Percentiles rank a stretch among this genome's conserved stretches.
These are phyloP conservation scores for Pterostichus madidus DNA, from an alignment of 2,888 invertebrate genomes.

Conservation along the genomic window DNA sequence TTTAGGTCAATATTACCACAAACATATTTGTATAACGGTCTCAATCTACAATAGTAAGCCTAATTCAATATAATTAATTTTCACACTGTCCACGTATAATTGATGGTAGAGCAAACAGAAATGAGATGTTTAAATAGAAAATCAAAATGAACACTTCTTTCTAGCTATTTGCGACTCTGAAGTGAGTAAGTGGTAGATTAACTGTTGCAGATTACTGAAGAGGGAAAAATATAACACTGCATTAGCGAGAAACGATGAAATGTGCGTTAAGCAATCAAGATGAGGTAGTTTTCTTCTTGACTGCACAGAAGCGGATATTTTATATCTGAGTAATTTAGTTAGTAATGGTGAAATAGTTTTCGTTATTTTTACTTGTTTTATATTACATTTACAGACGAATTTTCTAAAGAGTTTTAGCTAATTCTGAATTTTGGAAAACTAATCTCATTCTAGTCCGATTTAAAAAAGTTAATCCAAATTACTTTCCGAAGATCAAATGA, in stretches of 20 bases:
- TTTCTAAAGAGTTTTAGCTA: too few species aligned
- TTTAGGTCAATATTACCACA: conserved; percentile 55
- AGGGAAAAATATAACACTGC: conserved; percentile 37
- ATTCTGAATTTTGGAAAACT: too few species aligned
- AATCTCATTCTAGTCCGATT: too few species aligned
- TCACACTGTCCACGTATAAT: conserved; percentile 14
- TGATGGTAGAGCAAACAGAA: conserved; percentile 13
- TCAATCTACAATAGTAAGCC: neutral
- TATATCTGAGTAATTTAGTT: neutral
- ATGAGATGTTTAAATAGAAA: conserved; percentile 3
- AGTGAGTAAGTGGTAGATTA: conserved; percentile 9
- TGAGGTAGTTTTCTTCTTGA: conserved; percentile 7
- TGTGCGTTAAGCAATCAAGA: conserved; percentile 19
- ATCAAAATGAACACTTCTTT: neutral
- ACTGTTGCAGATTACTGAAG: conserved; percentile 26
- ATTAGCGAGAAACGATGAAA: conserved; percentile 19
- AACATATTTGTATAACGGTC: conserved; percentile 50
- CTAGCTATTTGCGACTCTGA: neutral
- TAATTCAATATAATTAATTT: conserved; percentile 19
- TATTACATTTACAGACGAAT: neutral
- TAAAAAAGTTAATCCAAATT: too few species aligned
- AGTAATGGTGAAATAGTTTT: conserved; percentile 3
- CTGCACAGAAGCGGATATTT: conserved; percentile 26
- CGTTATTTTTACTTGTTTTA: conserved; percentile 8
- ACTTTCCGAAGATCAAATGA: too few species aligned